phyloP scores from a whole-genome alignment of 2,888 invertebrate genomes.

The Meghimatium bilineatum region DNA sequence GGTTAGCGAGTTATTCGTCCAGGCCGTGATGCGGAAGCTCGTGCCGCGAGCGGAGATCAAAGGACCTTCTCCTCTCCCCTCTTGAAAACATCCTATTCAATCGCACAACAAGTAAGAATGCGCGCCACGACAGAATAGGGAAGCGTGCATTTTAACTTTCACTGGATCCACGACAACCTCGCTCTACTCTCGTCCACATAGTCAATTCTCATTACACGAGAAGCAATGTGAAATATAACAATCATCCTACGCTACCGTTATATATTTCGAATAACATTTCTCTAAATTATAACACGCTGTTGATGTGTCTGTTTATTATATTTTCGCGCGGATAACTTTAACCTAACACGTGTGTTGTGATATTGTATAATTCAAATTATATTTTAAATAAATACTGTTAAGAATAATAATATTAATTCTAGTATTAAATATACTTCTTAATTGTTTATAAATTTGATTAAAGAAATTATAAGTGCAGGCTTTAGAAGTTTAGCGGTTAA shows the following conservation, averaged over 20 bases:
- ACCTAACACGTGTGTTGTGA: slow-evolving; percentile 24
- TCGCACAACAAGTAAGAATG: slow-evolving; percentile 61
- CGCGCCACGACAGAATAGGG: slow-evolving; percentile 54
- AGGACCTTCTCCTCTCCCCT: slow-evolving; percentile 50
- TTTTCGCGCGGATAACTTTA: slow-evolving; percentile 33
- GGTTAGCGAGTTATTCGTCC: slow-evolving; percentile 53
- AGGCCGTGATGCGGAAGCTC: slow-evolving; percentile 61
- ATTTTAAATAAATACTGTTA: not conserved
- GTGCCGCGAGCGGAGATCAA: slow-evolving; percentile 65
- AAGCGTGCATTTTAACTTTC: slow-evolving; percentile 36
- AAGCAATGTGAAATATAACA: slow-evolving; percentile 7
- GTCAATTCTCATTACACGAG: not conserved
- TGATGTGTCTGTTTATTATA: not conserved
- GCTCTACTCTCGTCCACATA: not conserved
- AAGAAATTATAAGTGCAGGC: not conserved
- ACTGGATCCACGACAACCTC: slow-evolving; percentile 25
- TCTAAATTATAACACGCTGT: not conserved
- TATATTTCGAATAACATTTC: not conserved
- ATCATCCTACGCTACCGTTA: not conserved
- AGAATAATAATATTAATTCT: not conserved
- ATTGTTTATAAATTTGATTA: not conserved
- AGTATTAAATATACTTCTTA: not conserved
- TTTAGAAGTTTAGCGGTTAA: not conserved
- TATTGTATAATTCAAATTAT: not conserved
- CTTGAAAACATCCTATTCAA: slow-evolving; percentile 63